phyloP scores from a whole-genome alignment of 2,797 vertebrate genomes.

The Paramormyrops hopkinsi region DNA sequence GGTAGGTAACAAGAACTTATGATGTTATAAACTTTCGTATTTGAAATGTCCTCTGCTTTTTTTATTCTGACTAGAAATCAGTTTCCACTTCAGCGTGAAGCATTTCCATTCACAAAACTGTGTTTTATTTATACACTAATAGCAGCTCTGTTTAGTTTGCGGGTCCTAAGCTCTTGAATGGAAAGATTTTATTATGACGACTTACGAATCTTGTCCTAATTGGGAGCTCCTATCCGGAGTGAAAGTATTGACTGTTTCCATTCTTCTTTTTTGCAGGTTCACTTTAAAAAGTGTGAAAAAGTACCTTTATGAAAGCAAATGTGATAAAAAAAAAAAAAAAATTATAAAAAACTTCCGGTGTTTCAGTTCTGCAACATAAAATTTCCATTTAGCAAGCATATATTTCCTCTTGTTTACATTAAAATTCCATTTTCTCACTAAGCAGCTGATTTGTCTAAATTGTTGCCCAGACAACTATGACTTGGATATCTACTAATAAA shows the following conservation, averaged over 20 bases:
- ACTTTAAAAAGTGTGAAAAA: conserved; percentile 10
- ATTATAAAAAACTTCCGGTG: neutral
- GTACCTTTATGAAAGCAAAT: conserved; percentile 4
- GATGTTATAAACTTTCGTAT: neutral
- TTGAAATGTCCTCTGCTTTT: neutral
- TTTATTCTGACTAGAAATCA: neutral
- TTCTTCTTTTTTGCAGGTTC: neutral
- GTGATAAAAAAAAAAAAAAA: neutral
- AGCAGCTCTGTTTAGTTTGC: neutral
- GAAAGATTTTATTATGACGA: neutral
- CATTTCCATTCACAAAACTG: neutral
- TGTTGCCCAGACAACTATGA: neutral
- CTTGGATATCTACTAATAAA: neutral
- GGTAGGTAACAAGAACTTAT: neutral
- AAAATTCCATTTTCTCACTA: neutral
- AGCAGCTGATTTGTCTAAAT: neutral
- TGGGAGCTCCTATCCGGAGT: conserved; percentile 4
- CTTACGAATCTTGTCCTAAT: conserved; percentile 3
- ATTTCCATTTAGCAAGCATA: neutral
- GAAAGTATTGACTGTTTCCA: neutral
- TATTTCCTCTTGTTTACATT: neutral
- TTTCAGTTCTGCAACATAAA: neutral
- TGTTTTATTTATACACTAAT: neutral
- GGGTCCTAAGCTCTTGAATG: neutral
- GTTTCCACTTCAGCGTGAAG: neutral